Base-by-base conservation (phyloP, 2,888 invertebrate species). In the Agrochola macilenta region DNA sequence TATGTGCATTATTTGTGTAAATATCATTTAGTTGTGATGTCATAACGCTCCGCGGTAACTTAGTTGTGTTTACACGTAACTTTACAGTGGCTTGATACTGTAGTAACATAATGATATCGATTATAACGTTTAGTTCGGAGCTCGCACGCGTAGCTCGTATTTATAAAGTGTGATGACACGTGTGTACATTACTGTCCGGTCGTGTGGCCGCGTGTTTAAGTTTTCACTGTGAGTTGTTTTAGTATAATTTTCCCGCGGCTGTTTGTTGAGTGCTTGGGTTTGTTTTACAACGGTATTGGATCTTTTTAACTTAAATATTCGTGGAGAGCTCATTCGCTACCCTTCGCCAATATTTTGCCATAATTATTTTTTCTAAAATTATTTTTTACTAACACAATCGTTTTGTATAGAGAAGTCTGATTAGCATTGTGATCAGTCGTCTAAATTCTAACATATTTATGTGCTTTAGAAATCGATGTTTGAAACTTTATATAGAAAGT, bases 281-380 rank as follows among this genome's bases (percentile, higher is more conserved):
- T 88, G 90, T 90, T 90, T 89, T 90, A 89, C 87, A 89, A 89
- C 85, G 91, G 91, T 92, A 93, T 93, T 91, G 92, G 92, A 92
- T 93, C 92, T 93, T 93, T 89, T 88, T 82, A 85, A 91, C 90
- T 91, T 91, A 92, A 93, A 94, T 94, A 94, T 95, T 94, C 84
- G 94, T 92, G 93, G 93, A 93, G 92, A 87, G 88, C 86, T 86
- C 90, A 86, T 91, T 91, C 88, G 93, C 92, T 93, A 93, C 88
- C 94, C 93, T 95, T 95, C 94, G 95, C 95, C 95, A 95, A 95
- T 96, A 92, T 95, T 96, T 96, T 96, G 96, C 96, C 96, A 96
- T 96, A 96, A 93, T 92, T 92, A 91, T 90, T 61, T 46, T 92
- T 87, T 89, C 91, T 92, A 91, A 93, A 93, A 93, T 90, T 90